A percentile compares a stretch with the other conserved stretches of the same genome.
Evolutionary conservation across 1,140 invertebrate genomes (phyloP).

Genomic region (Gonioctena quinquepunctata): DNA sequence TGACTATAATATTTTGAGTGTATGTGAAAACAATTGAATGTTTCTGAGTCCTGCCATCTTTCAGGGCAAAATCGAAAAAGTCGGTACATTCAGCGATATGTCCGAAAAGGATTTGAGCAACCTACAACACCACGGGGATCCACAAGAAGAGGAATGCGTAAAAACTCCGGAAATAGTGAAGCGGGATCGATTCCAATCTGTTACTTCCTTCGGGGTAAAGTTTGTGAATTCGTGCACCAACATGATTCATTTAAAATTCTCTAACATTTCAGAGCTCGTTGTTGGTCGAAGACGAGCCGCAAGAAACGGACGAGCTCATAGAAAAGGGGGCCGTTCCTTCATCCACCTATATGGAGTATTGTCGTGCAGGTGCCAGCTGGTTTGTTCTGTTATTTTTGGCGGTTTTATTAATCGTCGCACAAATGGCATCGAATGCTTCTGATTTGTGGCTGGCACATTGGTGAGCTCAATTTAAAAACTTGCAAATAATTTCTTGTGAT

Average conservation of each 20-base stretch:
- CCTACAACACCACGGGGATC: slow-evolving; percentile 8
- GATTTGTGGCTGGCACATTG: slow-evolving; percentile 78
- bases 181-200: slow-evolving; percentile 19
- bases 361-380: slow-evolving; percentile 61
- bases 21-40: neutral
- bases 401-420: slow-evolving; percentile 57
- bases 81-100: slow-evolving; percentile 48
- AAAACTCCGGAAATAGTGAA: neutral
- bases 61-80: slow-evolving; percentile 56
- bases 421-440: slow-evolving; percentile 59
- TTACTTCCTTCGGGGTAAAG: slow-evolving; percentile 31
- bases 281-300: slow-evolving; percentile 53
- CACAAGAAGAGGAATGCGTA: slow-evolving; percentile 23
- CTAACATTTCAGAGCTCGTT: slow-evolving; percentile 19
- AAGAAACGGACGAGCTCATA: slow-evolving; percentile 63
- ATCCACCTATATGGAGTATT: slow-evolving; percentile 60
- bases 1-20: neutral
- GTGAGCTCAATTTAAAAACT: slow-evolving; percentile 55
- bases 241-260: neutral
- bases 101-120: slow-evolving; percentile 47
- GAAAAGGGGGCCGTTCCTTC: slow-evolving; percentile 62
- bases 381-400: slow-evolving; percentile 54
- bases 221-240: neutral
- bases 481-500: too few species aligned
- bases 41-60: too few species aligned